Evolutionary conservation across 2,797 vertebrate genomes (phyloP), one percentile per base, ranked within the genome.

Genomic region (Acanthornis magna): DNA sequence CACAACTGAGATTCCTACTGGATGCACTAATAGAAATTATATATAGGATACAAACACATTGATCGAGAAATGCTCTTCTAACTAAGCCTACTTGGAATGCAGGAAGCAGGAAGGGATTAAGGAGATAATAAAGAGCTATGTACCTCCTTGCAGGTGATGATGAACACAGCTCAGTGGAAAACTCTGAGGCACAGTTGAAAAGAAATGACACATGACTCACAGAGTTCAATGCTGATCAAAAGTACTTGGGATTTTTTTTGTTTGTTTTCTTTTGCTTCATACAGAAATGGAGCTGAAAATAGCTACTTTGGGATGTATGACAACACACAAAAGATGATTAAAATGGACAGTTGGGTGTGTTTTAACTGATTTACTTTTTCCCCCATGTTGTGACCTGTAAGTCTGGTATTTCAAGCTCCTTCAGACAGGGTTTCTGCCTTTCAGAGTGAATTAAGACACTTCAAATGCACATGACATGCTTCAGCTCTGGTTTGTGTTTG

Each of bases 91-190:
- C 9, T 0, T 89, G 87, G 92, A 96, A 93, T 94, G 92, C 92
- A 94, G 92, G 93, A 96, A 96, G 55, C 86, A 94, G 94, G 95
- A 96, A 91, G 94, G 85, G 87, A 92, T 87, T 95, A 90, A 85
- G 30, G 26, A 61, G 63, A 88, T 91, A 94, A 74, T 93, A 87
- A 13, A 67, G 81, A 89, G 63, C 27, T 92, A 38, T n/a, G 29
- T n/a, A 50, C 53, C 61, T 72, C 45, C 55, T 65, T 47, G 34
- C 4, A 71, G 27, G 68, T 71, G 74, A 50, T 63, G 30, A 95
- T 57, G 71, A 95, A 71, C 81, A 74, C 21, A 87, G 72, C 81
- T 89, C 2, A 7, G 38, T 87, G 63, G 53, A 89, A 82, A 87
- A 58, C 53, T 74, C 67, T 1, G 1, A 63, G 47, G 68, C 71